Conservation (phyloP, 2,888 invertebrate species). For the Eristalinus sepulchralis region DNA sequence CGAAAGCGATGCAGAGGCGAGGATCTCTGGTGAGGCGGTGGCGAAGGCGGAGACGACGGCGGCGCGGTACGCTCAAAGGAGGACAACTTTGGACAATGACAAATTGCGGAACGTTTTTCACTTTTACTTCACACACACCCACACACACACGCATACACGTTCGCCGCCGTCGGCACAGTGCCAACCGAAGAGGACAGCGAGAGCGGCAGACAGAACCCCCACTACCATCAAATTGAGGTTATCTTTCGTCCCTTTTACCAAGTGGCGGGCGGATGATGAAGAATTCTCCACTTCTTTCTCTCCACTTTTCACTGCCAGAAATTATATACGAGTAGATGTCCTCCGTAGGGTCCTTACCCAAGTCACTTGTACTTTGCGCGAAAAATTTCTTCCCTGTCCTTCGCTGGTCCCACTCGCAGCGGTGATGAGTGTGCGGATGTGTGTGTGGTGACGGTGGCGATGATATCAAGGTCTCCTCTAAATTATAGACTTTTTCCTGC, state of each 20-base stretch:
- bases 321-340: constrained; percentile 37
- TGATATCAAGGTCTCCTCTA: constrained; percentile 18
- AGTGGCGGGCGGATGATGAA: background rate
- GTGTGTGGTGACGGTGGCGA: background rate
- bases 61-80: constrained; percentile 47
- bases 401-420: background rate
- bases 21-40: constrained; percentile 1
- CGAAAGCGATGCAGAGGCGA: constrained; percentile 10
- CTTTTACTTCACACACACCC: constrained; percentile 25
- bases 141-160: background rate
- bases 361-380: constrained; percentile 15
- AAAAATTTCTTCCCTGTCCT: background rate
- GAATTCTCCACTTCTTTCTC: background rate
- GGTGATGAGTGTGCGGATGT: too few species aligned
- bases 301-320: constrained; percentile 54
- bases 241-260: constrained; percentile 8
- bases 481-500: constrained; percentile 47
- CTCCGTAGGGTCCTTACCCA: constrained; percentile 41
- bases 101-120: constrained; percentile 66
- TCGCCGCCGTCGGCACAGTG: background rate
- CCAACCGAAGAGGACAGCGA: background rate
- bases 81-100: constrained; percentile 71
- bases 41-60: too few species aligned
- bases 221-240: constrained; percentile 12
- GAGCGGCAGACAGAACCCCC: background rate